Evolutionary conservation across 2,888 invertebrate species (phyloP).

Genomic region (Eueremaeus valkanovi): DNA sequence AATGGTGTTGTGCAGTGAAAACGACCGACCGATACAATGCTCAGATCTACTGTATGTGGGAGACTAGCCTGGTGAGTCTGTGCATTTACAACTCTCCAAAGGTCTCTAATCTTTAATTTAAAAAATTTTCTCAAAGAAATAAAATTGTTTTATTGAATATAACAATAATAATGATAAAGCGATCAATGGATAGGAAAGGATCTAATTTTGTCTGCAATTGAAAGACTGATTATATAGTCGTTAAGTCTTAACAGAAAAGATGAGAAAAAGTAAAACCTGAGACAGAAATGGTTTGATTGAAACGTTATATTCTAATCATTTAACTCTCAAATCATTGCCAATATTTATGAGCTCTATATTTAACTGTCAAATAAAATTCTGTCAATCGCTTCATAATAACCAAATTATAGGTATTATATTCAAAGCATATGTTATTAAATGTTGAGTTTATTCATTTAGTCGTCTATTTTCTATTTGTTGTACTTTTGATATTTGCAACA

Average conservation of each 20-base stretch:
- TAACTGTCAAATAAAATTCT: constrained; percentile 8
- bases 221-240: not conserved
- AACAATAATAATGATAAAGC: not conserved
- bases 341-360: constrained; percentile 2
- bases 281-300: constrained; percentile 1
- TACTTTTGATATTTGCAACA: not conserved
- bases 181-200: not conserved
- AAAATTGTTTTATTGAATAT: no score
- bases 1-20: no score
- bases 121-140: no score
- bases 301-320: constrained; percentile 7
- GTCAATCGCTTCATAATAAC: constrained; percentile 27
- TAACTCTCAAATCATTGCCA: not conserved
- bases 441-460: constrained; percentile 9
- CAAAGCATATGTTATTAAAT: constrained; percentile 7
- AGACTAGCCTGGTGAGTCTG: no score
- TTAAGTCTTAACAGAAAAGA: not conserved
- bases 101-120: no score
- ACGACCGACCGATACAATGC: no score
- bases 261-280: not conserved
- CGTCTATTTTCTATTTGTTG: not conserved
- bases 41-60: no score
- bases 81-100: no score
- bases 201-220: not conserved
- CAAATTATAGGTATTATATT: constrained; percentile 28